These are phyloP conservation scores for Ictalurus furcatus DNA, from an alignment of 2,113 vertebrate genomes.

Conservation along the genomic window DNA sequence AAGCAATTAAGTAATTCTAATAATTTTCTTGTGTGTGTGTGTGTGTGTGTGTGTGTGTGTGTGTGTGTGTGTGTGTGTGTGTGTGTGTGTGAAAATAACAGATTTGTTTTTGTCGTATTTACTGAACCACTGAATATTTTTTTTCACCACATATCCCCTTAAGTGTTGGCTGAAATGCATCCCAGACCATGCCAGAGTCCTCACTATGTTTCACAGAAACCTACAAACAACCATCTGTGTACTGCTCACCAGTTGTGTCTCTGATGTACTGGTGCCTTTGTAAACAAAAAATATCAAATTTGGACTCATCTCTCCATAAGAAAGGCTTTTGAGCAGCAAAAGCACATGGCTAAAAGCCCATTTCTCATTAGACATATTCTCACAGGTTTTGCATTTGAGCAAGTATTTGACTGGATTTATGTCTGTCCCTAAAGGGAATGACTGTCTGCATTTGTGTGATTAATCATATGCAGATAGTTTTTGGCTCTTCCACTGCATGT, in stretches of 20 bases:
- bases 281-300: not conserved
- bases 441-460: not conserved
- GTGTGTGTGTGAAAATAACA: not conserved
- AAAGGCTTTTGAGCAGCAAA: not conserved
- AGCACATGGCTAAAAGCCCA: not conserved
- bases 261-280: slow-evolving; percentile 5
- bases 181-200: not conserved
- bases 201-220: not conserved
- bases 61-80: too few relatives aligned
- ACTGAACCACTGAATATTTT: not conserved
- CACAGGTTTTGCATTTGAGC: not conserved
- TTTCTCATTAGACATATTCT: slow-evolving; percentile 7
- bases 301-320: not conserved
- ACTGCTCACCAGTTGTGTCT: not conserved
- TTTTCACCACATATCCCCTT: not conserved
- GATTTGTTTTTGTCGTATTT: not conserved
- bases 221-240: slow-evolving; percentile 15
- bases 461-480: not conserved
- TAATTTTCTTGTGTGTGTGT: not conserved
- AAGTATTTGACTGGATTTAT: not conserved
- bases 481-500: not conserved
- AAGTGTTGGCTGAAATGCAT: not conserved
- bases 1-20: not conserved
- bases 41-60: too few relatives aligned
- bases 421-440: not conserved